Percentiles rank a stretch among this genome's conserved stretches.
These are phyloP conservation scores for Acanthochromis polyacanthus DNA, from an alignment of 2,113 vertebrate species.

Conservation along the genomic window DNA sequence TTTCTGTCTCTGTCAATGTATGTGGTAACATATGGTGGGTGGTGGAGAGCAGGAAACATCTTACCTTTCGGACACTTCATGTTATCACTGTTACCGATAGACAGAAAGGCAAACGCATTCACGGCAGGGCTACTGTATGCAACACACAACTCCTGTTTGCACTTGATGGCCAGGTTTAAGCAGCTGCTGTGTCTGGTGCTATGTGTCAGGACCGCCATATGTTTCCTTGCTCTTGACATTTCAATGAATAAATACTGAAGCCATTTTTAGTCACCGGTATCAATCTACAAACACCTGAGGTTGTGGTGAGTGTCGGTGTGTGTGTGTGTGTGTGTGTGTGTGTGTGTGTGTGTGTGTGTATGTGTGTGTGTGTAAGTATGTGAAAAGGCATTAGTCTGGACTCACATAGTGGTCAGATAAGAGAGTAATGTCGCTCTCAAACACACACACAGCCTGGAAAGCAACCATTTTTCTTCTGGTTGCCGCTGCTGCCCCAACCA, in stretches of 20 bases:
- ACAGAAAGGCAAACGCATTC: not conserved
- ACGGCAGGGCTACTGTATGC: not conserved
- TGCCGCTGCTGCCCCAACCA: not conserved
- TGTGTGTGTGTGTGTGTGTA: not conserved
- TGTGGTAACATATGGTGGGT: slow-evolving; percentile 49
- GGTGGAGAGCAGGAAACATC: slow-evolving; percentile 41
- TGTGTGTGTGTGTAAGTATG: not conserved
- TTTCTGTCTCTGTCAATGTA: slow-evolving; percentile 25
- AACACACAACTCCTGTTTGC: not conserved
- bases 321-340: not conserved
- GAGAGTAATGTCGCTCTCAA: not conserved
- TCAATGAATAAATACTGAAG: slow-evolving; percentile 42
- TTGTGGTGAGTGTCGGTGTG: not conserved
- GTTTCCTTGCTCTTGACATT: slow-evolving; percentile 45
- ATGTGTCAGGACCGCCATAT: slow-evolving; percentile 15
- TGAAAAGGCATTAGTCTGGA: slow-evolving; percentile 7
- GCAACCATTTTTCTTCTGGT: not conserved
- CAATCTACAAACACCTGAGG: slow-evolving; percentile 33
- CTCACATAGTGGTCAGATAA: slow-evolving; percentile 12
- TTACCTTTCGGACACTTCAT: slow-evolving; percentile 57
- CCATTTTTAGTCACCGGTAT: slow-evolving; percentile 20
- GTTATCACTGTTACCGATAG: slow-evolving; percentile 40
- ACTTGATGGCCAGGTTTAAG: slow-evolving; percentile 20
- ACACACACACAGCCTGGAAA: slow-evolving; percentile 2
- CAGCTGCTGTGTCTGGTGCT: not conserved